Base-by-base conservation (phyloP, 2,113 vertebrate genomes). In the Montifringilla adamsi region DNA sequence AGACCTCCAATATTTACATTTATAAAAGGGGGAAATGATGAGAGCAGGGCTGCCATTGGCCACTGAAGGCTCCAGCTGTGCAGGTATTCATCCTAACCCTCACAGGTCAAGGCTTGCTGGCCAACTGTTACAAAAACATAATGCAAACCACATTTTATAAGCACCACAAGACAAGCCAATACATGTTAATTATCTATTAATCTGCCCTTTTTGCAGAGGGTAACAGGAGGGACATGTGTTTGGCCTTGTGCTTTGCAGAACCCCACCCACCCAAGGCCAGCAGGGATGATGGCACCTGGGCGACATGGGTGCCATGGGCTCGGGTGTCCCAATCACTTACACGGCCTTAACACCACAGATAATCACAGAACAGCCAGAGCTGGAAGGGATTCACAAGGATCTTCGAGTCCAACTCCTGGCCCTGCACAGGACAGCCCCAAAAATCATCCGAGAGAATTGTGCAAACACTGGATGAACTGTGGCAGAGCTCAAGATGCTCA, bases 1-100 rank as follows among this genome's bases (percentile, higher is more conserved):
- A 91, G 90, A 86, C 80, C 80, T 97, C 92, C 84, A 97, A 94
- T 96, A 98, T 96, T 96, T 96, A 94, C 94, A 93, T 94, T 97
- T 97, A 91, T 91, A 74, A 97, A 97, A 91, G 44, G 2, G 90
- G 94, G 86, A 87, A 53, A 68, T 73, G 93, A 79, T 88, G 89
- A 95, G 94, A 79, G 89, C 15, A 4, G 66, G 80, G 35, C 75
- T 90, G 91, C 56, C 81, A 96, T 83, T 88, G 96, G 81, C 73
- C 78, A 89, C 66, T 7, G 22, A 37, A 31, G 70, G 20, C 78
- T 96, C 94, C 92, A 87, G 94, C 96, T 96, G 96, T 84, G 95
- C 93, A 97, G 94, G 94, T 95, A 97, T 97, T 95, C 80, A 2
- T 86, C 80, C 92, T 78, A 89, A 93, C 90, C 92, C 88, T 90